These are phyloP conservation scores for Cuniculus paca DNA, from an alignment of 2,797 vertebrate genomes.

Conservation along the genomic window DNA sequence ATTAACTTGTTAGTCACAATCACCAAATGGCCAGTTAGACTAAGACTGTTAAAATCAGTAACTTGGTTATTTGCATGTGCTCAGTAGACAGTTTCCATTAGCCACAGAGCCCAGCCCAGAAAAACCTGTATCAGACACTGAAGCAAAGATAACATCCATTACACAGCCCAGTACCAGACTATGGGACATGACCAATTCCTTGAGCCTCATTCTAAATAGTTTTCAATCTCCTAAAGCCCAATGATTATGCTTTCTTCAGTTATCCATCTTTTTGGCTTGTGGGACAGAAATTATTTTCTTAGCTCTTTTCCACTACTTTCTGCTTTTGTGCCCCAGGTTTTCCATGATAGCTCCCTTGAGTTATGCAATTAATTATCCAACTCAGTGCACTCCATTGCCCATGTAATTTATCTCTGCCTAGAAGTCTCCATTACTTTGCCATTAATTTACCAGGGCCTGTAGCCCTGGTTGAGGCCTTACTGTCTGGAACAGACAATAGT, in stretches of 20 bases:
- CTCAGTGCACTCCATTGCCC: neutral
- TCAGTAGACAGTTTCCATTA: neutral
- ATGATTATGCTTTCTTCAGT: neutral
- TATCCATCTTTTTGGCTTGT: neutral
- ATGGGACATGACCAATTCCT: neutral
- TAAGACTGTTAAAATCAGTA: neutral
- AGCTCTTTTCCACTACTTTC: neutral
- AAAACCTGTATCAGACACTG: neutral
- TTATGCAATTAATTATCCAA: neutral
- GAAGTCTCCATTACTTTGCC: neutral
- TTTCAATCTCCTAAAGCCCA: neutral
- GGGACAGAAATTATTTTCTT: neutral
- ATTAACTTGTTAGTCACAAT: neutral
- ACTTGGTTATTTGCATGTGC: neutral
- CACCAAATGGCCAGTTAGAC: neutral
- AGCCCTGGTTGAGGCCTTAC: neutral
- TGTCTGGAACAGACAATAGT: neutral
- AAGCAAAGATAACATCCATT: neutral
- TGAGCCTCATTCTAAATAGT: neutral
- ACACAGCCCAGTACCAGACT: neutral
- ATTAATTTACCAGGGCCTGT: neutral
- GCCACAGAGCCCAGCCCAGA: neutral
- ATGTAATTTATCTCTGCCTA: neutral
- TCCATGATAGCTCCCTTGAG: neutral
- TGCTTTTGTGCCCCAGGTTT: neutral